Conservation (phyloP, 2,797 vertebrate species). For the Gobio occitaniae region DNA sequence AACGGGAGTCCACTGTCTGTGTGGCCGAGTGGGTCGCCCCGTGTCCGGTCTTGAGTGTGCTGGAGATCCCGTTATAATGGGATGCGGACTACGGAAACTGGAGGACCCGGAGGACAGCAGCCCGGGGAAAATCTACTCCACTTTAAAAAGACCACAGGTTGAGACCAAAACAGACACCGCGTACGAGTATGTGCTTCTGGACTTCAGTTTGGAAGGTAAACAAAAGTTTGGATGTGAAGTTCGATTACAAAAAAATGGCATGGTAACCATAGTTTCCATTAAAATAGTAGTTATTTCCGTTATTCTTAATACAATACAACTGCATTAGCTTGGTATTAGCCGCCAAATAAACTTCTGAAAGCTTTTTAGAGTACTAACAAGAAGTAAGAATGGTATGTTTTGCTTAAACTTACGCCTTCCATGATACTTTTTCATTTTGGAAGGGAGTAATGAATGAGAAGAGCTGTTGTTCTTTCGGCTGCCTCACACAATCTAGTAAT, state of each 20-base stretch:
- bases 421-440: background rate
- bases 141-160: conserved; percentile 94
- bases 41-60: conserved; percentile 62
- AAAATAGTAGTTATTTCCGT: background rate
- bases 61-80: conserved; percentile 81
- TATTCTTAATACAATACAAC: background rate
- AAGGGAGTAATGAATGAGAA: background rate
- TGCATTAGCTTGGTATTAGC: background rate
- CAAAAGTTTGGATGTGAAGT: background rate
- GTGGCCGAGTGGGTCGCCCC: conserved; percentile 68
- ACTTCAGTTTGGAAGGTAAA: conserved; percentile 94
- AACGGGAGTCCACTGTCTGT: conserved; percentile 29
- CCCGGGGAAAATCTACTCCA: conserved; percentile 98
- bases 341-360: background rate
- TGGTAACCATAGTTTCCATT: background rate
- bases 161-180: conserved; percentile 90
- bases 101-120: conserved; percentile 96
- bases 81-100: conserved; percentile 95
- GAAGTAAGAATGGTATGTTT: background rate
- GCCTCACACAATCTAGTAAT: background rate
- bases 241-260: background rate
- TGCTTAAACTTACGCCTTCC: background rate
- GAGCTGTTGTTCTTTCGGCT: background rate
- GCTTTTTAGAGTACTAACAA: background rate
- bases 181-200: conserved; percentile 93